These are phyloP conservation scores for Tachina fera DNA, from an alignment of 2,888 invertebrate genomes.

Conservation along the genomic window DNA sequence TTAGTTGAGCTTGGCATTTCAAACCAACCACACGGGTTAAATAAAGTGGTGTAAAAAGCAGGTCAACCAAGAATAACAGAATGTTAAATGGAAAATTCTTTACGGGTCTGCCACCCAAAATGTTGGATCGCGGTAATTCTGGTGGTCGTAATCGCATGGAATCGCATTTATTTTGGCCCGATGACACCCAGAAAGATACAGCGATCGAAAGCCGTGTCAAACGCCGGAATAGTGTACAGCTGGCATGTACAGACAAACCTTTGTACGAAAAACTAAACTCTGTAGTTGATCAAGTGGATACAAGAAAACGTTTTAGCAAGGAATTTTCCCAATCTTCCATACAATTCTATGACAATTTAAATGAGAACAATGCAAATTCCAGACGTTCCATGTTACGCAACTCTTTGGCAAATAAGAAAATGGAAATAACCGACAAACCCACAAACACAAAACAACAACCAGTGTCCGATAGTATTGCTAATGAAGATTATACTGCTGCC, in stretches of 20 bases:
- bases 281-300: constrained; percentile 75
- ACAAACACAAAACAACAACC: constrained; percentile 72
- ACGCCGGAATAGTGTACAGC: constrained; percentile 77
- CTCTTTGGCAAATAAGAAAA: constrained; percentile 40
- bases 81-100: constrained; percentile 83
- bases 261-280: constrained; percentile 62
- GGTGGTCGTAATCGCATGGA: constrained; percentile 78
- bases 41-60: background rate
- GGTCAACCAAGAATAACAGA: constrained; percentile 39
- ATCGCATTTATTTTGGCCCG: constrained; percentile 83
- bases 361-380: constrained; percentile 63
- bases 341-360: constrained; percentile 80
- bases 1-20: constrained; percentile 63
- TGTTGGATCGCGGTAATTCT: constrained; percentile 78
- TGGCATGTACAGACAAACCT: constrained; percentile 66
- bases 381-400: constrained; percentile 22
- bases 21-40: constrained; percentile 48
- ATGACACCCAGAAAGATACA: constrained; percentile 79
- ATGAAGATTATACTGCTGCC: constrained; percentile 74
- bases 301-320: constrained; percentile 80
- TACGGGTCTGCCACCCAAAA: constrained; percentile 81
- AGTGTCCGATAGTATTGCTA: constrained; percentile 69
- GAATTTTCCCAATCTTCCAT: constrained; percentile 82
- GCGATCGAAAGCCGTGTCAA: constrained; percentile 76
- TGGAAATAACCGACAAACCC: constrained; percentile 76